phyloP scores from a whole-genome alignment of 2,797 vertebrate species.

The Epinephelus coioides region DNA sequence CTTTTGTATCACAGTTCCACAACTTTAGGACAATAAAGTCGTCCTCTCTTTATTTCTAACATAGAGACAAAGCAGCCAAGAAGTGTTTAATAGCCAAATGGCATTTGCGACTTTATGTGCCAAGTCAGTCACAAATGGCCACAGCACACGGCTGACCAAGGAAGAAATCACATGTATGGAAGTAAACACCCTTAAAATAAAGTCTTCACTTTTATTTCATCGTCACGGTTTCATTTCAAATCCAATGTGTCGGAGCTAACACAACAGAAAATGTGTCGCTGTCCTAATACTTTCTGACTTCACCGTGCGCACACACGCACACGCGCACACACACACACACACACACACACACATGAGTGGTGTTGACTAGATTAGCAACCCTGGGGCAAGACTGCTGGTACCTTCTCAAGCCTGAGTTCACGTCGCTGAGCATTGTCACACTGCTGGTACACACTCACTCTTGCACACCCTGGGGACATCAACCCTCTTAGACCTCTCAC shows the following conservation, averaged over 20 bases:
- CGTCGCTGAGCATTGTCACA: slow-evolving; percentile 73
- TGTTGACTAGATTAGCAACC: slow-evolving; percentile 61
- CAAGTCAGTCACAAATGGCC: neutral
- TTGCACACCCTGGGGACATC: slow-evolving; percentile 51
- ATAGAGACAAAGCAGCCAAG: neutral
- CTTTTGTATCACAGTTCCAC: neutral
- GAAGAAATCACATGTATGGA: neutral
- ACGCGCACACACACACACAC: neutral
- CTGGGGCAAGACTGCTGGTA: slow-evolving; percentile 66
- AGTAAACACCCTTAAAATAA: slow-evolving; percentile 6
- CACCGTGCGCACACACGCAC: slow-evolving; percentile 9
- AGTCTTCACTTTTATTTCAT: slow-evolving; percentile 6
- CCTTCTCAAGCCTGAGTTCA: slow-evolving; percentile 81
- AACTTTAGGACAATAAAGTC: neutral
- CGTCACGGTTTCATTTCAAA: slow-evolving; percentile 24
- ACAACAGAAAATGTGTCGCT: slow-evolving; percentile 10
- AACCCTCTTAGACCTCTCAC: slow-evolving; percentile 60
- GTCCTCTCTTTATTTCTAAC: neutral
- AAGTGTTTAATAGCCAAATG: neutral
- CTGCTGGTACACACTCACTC: slow-evolving; percentile 50
- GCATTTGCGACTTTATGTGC: neutral
- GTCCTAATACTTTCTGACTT: slow-evolving; percentile 25
- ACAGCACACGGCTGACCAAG: neutral
- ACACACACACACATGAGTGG: neutral
- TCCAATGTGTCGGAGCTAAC: slow-evolving; percentile 19